A percentile compares a stretch with the other conserved stretches of the same genome.
Evolutionary conservation across 2,113 vertebrate species (phyloP).

Genomic region (Hemichromis elongatus): DNA sequence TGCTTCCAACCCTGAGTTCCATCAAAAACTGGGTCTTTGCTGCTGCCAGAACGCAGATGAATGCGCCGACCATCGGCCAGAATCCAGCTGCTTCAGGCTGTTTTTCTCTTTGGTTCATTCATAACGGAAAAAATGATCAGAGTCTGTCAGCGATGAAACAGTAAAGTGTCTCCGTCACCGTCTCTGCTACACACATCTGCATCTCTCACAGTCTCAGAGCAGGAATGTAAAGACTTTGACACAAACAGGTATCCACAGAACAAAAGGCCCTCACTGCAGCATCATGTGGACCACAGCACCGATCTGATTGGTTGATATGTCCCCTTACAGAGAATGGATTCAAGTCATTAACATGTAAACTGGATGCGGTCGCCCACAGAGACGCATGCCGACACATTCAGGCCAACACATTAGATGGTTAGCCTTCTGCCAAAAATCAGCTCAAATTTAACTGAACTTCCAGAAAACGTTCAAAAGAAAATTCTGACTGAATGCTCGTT

Average conservation of each 20-base stretch:
- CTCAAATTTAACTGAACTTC: neutral
- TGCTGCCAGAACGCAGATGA: neutral
- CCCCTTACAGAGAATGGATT: neutral
- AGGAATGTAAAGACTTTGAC: neutral
- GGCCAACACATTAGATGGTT: neutral
- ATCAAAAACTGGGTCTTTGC: neutral
- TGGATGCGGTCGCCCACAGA: neutral
- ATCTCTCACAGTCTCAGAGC: neutral
- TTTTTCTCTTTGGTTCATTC: neutral
- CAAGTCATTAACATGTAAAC: neutral
- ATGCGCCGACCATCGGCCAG: neutral
- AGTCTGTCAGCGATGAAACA: neutral
- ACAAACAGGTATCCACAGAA: neutral
- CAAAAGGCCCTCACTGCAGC: neutral
- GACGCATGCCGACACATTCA: neutral
- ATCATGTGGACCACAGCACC: neutral
- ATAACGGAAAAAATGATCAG: neutral
- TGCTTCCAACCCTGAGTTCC: neutral
- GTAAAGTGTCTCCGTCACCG: fast-evolving
- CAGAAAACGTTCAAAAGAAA: neutral
- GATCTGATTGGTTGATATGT: neutral
- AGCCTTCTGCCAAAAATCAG: neutral
- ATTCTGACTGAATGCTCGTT: neutral
- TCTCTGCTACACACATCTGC: neutral
- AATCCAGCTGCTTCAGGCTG: neutral